Conservation (phyloP, 2,888 invertebrate species). For the Catonia carolina region DNA sequence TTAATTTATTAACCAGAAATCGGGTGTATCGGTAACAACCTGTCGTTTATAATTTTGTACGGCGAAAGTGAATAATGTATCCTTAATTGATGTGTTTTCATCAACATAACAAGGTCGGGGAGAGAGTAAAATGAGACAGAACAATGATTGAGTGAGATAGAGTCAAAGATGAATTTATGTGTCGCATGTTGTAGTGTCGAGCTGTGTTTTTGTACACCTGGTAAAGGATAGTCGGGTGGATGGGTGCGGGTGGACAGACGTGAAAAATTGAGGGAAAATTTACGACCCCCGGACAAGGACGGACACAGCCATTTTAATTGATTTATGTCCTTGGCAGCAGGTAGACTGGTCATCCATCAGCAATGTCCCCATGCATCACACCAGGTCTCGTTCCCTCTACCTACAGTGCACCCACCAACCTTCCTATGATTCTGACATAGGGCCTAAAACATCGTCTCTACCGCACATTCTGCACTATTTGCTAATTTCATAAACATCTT, state of each 20-base stretch:
- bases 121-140: no score
- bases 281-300: slow-evolving; percentile 8
- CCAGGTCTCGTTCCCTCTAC: neutral
- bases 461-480: no score
- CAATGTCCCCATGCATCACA: neutral
- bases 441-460: no score
- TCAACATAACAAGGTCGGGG: slow-evolving; percentile 4
- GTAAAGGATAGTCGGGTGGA: no score
- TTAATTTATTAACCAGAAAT: no score
- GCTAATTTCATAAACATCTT: no score
- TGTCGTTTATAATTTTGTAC: no score
- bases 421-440: no score
- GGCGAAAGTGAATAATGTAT: slow-evolving; percentile 7
- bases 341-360: slow-evolving; percentile 11
- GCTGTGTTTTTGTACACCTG: neutral
- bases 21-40: no score
- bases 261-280: slow-evolving; percentile 12
- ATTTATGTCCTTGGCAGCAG: slow-evolving; percentile 12
- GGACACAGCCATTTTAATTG: slow-evolving; percentile 12
- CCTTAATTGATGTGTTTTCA: slow-evolving; percentile 13
- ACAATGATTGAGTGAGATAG: neutral
- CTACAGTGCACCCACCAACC: no score
- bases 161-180: slow-evolving; percentile 7
- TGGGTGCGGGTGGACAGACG: slow-evolving; percentile 11
- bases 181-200: slow-evolving; percentile 3